Percentiles rank a stretch among this genome's conserved stretches.
Conservation (phyloP, 2,888 invertebrate genomes). For the Galerucella nymphaeae region DNA sequence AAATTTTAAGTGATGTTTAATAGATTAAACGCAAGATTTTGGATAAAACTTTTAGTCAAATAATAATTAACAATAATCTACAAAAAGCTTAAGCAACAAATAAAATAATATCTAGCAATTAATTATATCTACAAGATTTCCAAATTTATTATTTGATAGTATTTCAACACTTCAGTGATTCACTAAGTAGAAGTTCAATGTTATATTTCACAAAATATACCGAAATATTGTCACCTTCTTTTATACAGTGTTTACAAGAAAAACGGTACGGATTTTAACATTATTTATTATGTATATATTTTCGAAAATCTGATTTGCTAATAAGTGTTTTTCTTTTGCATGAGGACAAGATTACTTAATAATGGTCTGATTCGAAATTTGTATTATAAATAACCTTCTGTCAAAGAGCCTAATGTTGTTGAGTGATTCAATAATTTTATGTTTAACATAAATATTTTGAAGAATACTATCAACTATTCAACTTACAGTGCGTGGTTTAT, state of each 20-base stretch:
- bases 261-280: no score
- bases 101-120: no score
- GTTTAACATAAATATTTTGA: background rate
- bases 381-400: background rate
- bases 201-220: no score
- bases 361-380: background rate
- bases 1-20: background rate
- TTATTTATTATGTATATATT: background rate
- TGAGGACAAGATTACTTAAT: background rate
- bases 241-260: no score
- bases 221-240: no score
- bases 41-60: background rate
- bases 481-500: background rate
- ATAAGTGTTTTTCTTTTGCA: no score
- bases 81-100: no score
- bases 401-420: background rate
- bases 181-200: no score
- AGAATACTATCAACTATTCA: background rate
- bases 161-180: no score
- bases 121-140: no score
- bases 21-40: background rate
- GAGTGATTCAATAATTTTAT: background rate
- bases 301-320: background rate
- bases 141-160: no score
- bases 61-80: no score